Evolutionary conservation across 2,888 invertebrate species (phyloP), one percentile per base, ranked within the genome.

Genomic region (Heliconius charithonia): DNA sequence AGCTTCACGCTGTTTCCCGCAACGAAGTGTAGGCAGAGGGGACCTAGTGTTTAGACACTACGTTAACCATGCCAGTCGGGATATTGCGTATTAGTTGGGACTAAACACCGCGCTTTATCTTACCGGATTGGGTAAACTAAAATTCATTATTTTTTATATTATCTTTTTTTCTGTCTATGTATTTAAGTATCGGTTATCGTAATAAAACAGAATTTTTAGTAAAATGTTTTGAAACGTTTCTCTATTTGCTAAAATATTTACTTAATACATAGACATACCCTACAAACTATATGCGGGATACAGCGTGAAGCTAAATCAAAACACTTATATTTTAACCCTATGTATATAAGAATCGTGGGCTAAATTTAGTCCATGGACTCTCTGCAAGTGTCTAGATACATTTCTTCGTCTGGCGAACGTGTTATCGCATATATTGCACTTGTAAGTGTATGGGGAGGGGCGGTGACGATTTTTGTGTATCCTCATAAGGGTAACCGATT

Each of bases 401-500:
- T 93, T 93, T 4, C 94, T 83, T 0, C 94, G 86, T 0, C 94
- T 84, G 62, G 91, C 91, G 84, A 94, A 94, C 27, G 81, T 87
- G 83, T 88, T 89, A 56, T 84, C 84, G 89, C 80, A 94, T 73
- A 81, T 86, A 78, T 80, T 91, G 89, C 87, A 87, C 27, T 83
- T 83, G 88, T 87, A 93, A 0, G 88, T 84, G 85, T 92, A 90
- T 10, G 87, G 86, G 0, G 91, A 87, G 0, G 90, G 88, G 4
- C 91, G 85, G 82, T 94, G 94, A 0, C 92, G 84, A 77, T 87
- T 88, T 77, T 86, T 86, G 83, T 93, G 93, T 29, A 93, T 92
- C 0, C 92, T 84, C 93, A 93, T 93, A 3, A 93, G 81, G 0
- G 93, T 93, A 0, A 88, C 88, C 0, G 93, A 93, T 74, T 93